Base-by-base conservation (phyloP, 2,113 vertebrate species). In the Pogonocichla stellata region DNA sequence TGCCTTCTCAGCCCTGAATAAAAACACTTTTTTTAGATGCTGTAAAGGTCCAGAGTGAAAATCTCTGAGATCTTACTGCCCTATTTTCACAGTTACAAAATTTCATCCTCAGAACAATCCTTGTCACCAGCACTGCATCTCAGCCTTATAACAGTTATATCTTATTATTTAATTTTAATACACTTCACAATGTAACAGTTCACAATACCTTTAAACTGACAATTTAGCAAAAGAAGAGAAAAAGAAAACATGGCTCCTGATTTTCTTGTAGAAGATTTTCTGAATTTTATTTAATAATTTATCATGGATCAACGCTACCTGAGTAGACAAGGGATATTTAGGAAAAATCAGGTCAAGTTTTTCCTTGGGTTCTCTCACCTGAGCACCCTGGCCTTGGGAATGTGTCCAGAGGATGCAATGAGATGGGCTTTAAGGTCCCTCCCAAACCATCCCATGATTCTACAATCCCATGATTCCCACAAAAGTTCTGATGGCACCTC, bases 301-400 rank as follows among this genome's bases (percentile, higher is more conserved):
- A 10, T 34, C 33, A 15, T 0, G 0, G 40, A 42, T 33, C 48
- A 34, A 9, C 6, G 15, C 1, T 9, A 29, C 18, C 8, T 2
- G 14, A 80, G 42, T 3, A 69, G 36, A 45, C 10, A 45, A 10
- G 5, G 20, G n/a, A 5, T 8, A 38, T 48, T 56, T 10, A 36
- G 29, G 62, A 66, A 70, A 92, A 47, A 40, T 33, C 29, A 60
- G 47, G 8, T 36, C 14, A 13, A 24, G 42, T 31, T 70, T 53
- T 33, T 9, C 10, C 25, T 50, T 47, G 72, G 42, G 34, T 38
- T 11, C 67, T 70, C 14, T 19, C 10, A 11, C 51, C 53, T 61
- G 66, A 45, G 43, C 43, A 45, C 19, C 43, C 43, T 45, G 48
- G 19, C 31, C 29, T 25, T 3, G 26, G 66, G 34, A 19, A 25